Percentiles rank a stretch among this genome's conserved stretches.
These are phyloP conservation scores for Struthio camelus DNA, from an alignment of 2,113 vertebrate species.

Conservation along the genomic window DNA sequence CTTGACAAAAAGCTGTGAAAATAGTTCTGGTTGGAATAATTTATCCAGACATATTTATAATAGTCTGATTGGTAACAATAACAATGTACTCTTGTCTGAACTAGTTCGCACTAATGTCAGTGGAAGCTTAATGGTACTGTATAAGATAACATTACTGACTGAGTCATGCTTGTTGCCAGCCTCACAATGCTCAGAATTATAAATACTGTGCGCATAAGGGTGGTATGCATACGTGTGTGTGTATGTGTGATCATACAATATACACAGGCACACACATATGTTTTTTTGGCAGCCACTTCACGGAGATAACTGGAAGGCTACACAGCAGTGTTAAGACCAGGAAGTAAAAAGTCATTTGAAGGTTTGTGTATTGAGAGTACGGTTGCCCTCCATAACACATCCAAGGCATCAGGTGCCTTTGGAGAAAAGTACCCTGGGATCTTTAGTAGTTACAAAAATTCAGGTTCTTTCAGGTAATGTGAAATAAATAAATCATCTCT, in stretches of 20 bases:
- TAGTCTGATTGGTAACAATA: neutral
- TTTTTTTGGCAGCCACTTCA: neutral
- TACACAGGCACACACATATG: neutral
- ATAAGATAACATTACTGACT: neutral
- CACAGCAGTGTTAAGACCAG: neutral
- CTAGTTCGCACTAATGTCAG: neutral
- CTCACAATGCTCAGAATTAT: neutral
- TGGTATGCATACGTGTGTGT: neutral
- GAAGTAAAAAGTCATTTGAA: neutral
- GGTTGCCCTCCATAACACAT: neutral
- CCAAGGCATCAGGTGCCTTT: neutral
- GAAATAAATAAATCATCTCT: neutral
- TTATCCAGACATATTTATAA: neutral
- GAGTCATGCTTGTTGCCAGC: neutral
- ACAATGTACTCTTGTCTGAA: neutral
- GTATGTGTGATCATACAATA: neutral
- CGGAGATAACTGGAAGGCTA: neutral
- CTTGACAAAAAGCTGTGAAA: neutral
- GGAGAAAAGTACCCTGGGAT: neutral
- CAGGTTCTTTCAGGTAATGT: neutral
- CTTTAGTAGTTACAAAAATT: neutral
- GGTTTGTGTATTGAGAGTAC: neutral
- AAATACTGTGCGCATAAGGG: rapidly evolving
- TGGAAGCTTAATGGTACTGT: neutral
- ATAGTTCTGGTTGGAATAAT: neutral